These are phyloP conservation scores for Julus scanicus DNA, from an alignment of 2,888 invertebrate species.

Conservation along the genomic window DNA sequence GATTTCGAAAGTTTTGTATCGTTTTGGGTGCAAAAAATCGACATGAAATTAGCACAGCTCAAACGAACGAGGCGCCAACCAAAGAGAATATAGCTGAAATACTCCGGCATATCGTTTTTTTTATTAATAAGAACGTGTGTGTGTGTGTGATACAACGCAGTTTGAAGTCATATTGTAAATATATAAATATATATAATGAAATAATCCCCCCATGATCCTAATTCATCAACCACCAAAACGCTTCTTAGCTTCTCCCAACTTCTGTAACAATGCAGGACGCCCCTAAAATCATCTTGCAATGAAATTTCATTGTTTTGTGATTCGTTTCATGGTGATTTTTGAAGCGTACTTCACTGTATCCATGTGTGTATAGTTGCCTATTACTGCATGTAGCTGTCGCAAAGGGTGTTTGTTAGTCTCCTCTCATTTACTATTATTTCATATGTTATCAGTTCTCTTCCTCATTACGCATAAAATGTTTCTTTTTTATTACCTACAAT, in stretches of 20 bases:
- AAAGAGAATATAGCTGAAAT: constrained; percentile 12
- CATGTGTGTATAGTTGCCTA: background rate
- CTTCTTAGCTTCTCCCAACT: background rate
- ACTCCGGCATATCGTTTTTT: constrained; percentile 41
- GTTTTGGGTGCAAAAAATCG: background rate
- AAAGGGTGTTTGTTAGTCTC: constrained; percentile 30
- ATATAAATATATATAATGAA: constrained; percentile 32
- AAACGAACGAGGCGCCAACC: constrained; percentile 29
- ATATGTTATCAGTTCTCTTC: constrained; percentile 14
- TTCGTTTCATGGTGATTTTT: background rate
- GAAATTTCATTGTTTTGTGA: too few relatives aligned
- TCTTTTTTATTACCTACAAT: constrained; percentile 7
- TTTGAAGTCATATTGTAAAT: constrained; percentile 39
- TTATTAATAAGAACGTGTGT: constrained; percentile 30
- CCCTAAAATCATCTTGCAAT: background rate
- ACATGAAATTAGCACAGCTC: constrained; percentile 16
- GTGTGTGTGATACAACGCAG: constrained; percentile 22
- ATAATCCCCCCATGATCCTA: background rate
- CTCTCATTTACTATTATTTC: constrained; percentile 32
- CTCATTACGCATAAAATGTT: constrained; percentile 23
- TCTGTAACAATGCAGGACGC: background rate
- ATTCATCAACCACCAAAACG: background rate
- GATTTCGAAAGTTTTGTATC: constrained; percentile 34
- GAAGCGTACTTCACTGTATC: background rate
- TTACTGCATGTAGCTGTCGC: constrained; percentile 11